Conservation (phyloP, 2,888 invertebrate species). For the Cephus runcator region DNA sequence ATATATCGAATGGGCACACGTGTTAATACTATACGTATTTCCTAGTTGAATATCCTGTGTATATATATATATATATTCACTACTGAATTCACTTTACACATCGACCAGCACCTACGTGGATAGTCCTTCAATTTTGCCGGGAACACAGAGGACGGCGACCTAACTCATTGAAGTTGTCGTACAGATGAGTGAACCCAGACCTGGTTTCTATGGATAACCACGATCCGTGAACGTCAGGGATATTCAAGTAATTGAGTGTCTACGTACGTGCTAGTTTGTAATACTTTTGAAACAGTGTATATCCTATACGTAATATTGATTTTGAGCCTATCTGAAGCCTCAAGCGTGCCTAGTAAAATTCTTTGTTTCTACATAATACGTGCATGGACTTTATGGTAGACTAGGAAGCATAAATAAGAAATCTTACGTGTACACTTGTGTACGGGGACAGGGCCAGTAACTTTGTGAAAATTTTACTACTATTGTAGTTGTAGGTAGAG, state of each 20-base stretch:
- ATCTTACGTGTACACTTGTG: no score
- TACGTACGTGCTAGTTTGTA: neutral
- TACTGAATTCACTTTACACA: neutral
- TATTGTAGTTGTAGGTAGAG: no score
- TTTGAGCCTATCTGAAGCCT: neutral
- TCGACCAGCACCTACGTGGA: neutral
- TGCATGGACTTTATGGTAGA: neutral
- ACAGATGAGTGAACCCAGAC: neutral
- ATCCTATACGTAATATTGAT: neutral
- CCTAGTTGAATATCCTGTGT: neutral
- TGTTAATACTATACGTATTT: neutral
- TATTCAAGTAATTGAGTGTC: neutral
- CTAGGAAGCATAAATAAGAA: neutral
- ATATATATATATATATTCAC: neutral
- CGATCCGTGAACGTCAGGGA: neutral
- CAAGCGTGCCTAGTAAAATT: no score
- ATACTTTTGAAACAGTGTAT: neutral
- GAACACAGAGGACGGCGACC: neutral
- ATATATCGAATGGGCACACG: neutral
- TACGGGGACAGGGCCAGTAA: neutral
- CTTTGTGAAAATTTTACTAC: neutral
- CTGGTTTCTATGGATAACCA: neutral
- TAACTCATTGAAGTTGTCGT: neutral
- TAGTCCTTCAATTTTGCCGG: neutral
- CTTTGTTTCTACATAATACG: neutral